Percentiles rank a stretch among this genome's conserved stretches.
These are phyloP conservation scores for Tachyglossus aculeatus DNA, from an alignment of 2,797 vertebrate species.

Conservation along the genomic window DNA sequence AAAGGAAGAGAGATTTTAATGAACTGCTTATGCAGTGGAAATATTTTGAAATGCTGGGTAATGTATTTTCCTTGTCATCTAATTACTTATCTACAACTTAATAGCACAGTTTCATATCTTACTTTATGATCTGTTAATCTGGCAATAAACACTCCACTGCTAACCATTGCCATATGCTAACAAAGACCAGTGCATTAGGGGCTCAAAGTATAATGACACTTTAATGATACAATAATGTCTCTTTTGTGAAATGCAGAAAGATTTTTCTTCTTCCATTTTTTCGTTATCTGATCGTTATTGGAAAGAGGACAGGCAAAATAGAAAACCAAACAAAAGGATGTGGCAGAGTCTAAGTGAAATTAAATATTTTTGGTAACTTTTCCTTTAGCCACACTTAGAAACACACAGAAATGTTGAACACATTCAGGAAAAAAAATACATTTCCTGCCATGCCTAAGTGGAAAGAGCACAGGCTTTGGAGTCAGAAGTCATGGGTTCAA, in stretches of 20 bases:
- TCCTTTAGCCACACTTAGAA: not conserved
- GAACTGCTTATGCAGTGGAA: slow-evolving; percentile 29
- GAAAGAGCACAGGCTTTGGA: no score
- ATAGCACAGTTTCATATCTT: slow-evolving; percentile 21
- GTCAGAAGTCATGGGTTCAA: no score
- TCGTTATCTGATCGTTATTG: slow-evolving; percentile 4
- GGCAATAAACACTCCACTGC: slow-evolving; percentile 35
- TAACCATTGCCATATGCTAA: slow-evolving; percentile 11
- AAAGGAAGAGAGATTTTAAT: slow-evolving; percentile 22
- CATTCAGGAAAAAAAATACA: not conserved
- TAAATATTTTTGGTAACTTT: not conserved
- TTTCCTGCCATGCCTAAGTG: no score
- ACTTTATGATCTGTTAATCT: not conserved
- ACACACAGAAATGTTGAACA: not conserved
- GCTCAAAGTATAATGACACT: slow-evolving; percentile 20
- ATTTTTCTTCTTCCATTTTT: slow-evolving; percentile 30
- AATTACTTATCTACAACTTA: slow-evolving; percentile 33
- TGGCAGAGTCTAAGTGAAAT: slow-evolving; percentile 5
- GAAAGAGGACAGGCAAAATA: slow-evolving; percentile 23
- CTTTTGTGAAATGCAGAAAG: slow-evolving; percentile 32
- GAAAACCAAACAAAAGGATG: slow-evolving; percentile 31
- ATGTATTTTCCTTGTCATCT: slow-evolving; percentile 39
- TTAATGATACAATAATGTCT: slow-evolving; percentile 45
- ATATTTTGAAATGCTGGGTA: slow-evolving; percentile 15
- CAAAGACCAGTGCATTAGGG: slow-evolving; percentile 5